Evolutionary conservation across 2,888 invertebrate genomes (phyloP), one percentile per base, ranked within the genome.

Genomic region (Melinaea menophilus): DNA sequence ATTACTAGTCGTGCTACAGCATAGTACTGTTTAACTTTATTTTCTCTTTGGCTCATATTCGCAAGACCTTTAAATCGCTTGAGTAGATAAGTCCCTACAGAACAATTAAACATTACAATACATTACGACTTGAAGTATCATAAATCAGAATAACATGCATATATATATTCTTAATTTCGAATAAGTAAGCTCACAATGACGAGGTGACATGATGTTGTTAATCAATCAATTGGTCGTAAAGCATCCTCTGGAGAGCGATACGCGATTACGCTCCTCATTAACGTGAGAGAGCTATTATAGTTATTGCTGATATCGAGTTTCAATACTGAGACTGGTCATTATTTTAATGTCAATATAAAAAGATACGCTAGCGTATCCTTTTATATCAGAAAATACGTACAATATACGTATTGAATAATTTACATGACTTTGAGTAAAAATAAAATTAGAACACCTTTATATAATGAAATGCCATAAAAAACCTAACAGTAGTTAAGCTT

Each of bases 191-290:
- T 48, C n/a, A 60, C 62, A 65, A 33, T 41, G 41, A 61, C 64
- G 66, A 68, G 64, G 62, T 61, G 67, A 67, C 59, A 61, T 57
- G 46, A 57, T 58, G 48, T 51, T 41, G 60, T 48, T 62, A 63
- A 70, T 70, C 70, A 68, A 67, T 66, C 65, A 70, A 64, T 68
- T 65, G 69, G 62, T 68, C 58, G 51, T 55, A 45, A 34, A 58
- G 62, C 13, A 13, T 47, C 65, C 70, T 67, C 70, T 34, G 48
- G 71, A 67, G 71, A 62, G 34, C 69, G 62, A 69, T 67, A 63
- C 67, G 61, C 60, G 60, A 45, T 69, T 68, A 71, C 63, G 63
- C 59, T 48, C 60, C 67, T 71, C 69, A 72, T 72, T 72, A 72
- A 64, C 64, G 64, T 63, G 55, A 47, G 66, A 58, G 55, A 37